Evolutionary conservation across 2,113 vertebrate genomes (phyloP).

Genomic region (Myiopsitta monachus): DNA sequence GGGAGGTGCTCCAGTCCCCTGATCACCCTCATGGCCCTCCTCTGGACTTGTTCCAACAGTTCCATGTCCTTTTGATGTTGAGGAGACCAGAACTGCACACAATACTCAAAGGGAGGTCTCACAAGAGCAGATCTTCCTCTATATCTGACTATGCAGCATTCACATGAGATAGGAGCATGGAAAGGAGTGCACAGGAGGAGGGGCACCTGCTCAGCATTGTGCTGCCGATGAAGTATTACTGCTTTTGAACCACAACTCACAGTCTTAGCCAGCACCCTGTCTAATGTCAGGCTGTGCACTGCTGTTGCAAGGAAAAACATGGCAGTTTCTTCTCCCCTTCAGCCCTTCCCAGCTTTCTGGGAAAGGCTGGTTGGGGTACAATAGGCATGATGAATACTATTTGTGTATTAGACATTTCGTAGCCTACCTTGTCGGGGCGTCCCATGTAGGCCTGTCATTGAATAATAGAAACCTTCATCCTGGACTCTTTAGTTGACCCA

Average conservation of each 20-base stretch:
- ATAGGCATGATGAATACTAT: accelerated
- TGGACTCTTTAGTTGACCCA: not conserved
- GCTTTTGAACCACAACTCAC: not conserved
- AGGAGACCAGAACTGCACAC: too few species aligned
- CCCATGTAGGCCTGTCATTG: not conserved
- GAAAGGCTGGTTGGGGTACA: not conserved
- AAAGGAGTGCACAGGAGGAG: not conserved
- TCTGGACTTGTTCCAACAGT: too few species aligned
- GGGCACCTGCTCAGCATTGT: accelerated
- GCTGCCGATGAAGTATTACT: not conserved
- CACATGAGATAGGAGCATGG: not conserved
- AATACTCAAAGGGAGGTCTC: too few species aligned
- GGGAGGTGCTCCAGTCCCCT: too few species aligned
- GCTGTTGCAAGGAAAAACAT: not conserved
- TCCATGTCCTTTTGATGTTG: too few species aligned
- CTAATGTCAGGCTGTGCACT: not conserved
- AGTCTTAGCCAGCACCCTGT: not conserved
- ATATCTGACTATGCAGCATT: not conserved
- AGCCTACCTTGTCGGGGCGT: not conserved
- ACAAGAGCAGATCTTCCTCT: not conserved
- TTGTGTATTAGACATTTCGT: not conserved
- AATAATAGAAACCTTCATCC: not conserved
- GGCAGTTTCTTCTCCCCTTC: not conserved
- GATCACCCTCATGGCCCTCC: too few species aligned
- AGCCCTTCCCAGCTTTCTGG: not conserved